A percentile compares a stretch with the other conserved stretches of the same genome.
Conservation (phyloP, 2,888 invertebrate genomes). For the Trisateles emortualis region DNA sequence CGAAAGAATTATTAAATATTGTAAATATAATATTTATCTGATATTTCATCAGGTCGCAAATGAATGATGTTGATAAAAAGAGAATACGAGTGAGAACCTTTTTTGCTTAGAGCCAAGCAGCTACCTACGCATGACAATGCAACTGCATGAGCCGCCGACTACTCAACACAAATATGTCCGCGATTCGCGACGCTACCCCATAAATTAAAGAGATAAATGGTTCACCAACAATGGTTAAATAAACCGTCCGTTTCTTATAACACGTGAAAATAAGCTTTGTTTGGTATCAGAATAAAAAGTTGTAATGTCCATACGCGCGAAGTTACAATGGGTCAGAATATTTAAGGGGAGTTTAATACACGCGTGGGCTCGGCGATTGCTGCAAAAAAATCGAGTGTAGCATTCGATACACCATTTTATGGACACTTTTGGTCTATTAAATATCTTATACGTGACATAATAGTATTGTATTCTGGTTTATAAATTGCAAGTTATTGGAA, state of each 20-base stretch:
- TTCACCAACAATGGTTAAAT: slow-evolving; percentile 82
- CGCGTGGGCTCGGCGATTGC: slow-evolving; percentile 58
- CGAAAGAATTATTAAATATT: neutral
- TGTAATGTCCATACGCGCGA: slow-evolving; percentile 70
- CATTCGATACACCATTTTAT: slow-evolving; percentile 63
- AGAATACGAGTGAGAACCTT: slow-evolving; percentile 10
- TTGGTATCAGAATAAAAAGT: slow-evolving; percentile 73
- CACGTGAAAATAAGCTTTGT: slow-evolving; percentile 79
- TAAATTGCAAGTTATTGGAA: slow-evolving; percentile 45
- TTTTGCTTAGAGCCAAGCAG: slow-evolving; percentile 28
- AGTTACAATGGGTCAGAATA: slow-evolving; percentile 71
- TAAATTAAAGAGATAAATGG: slow-evolving; percentile 86
- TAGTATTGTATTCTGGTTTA: slow-evolving; percentile 41
- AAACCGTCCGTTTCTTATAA: slow-evolving; percentile 79
- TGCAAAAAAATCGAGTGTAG: slow-evolving; percentile 65
- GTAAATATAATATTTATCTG: too few relatives aligned
- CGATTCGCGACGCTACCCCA: slow-evolving; percentile 79
- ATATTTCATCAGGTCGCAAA: neutral
- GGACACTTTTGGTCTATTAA: slow-evolving; percentile 65
- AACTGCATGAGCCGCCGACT: slow-evolving; percentile 57
- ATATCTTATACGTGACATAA: slow-evolving; percentile 49
- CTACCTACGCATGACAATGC: slow-evolving; percentile 59
- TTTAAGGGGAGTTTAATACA: slow-evolving; percentile 72
- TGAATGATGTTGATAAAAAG: slow-evolving; percentile 5
- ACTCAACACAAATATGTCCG: slow-evolving; percentile 75